Percentiles rank a stretch among this genome's conserved stretches.
Conservation (phyloP, 2,797 vertebrate species). For the Takifugu ocellatus region DNA sequence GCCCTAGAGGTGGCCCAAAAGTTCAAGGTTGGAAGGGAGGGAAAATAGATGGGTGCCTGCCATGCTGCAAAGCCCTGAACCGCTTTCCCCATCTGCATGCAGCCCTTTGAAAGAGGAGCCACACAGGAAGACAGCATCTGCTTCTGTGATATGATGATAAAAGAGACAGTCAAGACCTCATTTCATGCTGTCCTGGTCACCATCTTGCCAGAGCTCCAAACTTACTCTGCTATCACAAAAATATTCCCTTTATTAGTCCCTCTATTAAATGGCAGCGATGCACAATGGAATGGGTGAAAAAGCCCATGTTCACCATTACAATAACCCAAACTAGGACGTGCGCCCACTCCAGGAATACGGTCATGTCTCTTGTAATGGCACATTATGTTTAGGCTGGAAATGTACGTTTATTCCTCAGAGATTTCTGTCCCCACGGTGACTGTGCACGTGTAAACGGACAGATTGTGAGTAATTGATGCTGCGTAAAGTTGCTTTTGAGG, state of each 20-base stretch:
- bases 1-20: slow-evolving; percentile 10
- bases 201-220: slow-evolving; percentile 10
- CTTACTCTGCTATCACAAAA: slow-evolving; percentile 7
- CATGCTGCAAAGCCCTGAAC: slow-evolving; percentile 37
- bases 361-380: no score
- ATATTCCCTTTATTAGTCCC: no score
- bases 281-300: no score
- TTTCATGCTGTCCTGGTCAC: slow-evolving; percentile 22
- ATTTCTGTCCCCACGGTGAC: no score
- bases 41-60: slow-evolving; percentile 18
- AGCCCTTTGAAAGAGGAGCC: slow-evolving; percentile 23
- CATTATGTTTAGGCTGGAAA: no score
- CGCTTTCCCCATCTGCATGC: slow-evolving; percentile 49
- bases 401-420: no score
- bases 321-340: no score
- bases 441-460: no score
- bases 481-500: no score
- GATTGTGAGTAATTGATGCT: no score
- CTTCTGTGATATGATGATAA: slow-evolving; percentile 28
- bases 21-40: slow-evolving; percentile 22
- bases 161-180: slow-evolving; percentile 10
- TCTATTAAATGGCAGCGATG: not conserved
- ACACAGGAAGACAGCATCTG: slow-evolving; percentile 40
- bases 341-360: no score
- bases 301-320: no score